Conservation (phyloP, 2,797 vertebrate species). For the Heliangelus exortis region DNA sequence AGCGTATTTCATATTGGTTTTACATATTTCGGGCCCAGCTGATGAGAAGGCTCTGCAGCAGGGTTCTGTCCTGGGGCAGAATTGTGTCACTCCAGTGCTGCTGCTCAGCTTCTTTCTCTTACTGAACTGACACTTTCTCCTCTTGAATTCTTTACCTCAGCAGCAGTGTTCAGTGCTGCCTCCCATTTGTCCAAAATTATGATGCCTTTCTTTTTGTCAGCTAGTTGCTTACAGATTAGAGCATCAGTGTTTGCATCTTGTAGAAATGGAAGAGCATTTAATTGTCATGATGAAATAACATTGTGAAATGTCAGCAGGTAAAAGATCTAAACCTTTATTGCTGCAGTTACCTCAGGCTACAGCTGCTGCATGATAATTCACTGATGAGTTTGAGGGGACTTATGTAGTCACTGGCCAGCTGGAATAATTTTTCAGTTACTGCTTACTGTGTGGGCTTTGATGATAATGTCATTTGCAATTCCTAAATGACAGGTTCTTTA, state of each 20-base stretch:
- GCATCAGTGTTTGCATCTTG: neutral
- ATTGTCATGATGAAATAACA: neutral
- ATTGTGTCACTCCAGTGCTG: slow-evolving; percentile 23
- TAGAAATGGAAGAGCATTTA: neutral
- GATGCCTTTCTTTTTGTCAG: neutral
- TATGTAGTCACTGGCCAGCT: neutral
- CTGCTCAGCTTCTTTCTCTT: neutral
- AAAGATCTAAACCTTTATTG: neutral
- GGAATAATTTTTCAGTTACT: neutral
- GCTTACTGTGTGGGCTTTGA: neutral
- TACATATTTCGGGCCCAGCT: neutral
- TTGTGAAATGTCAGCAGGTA: neutral
- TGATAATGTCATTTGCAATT: neutral
- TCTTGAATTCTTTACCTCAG: slow-evolving; percentile 32
- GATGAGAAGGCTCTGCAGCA: neutral
- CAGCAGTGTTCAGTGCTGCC: neutral
- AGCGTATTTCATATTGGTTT: neutral
- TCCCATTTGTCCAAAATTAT: slow-evolving; percentile 12
- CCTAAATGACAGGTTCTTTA: neutral
- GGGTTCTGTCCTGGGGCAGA: slow-evolving; percentile 19
- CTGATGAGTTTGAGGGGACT: neutral
- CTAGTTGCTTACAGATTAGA: neutral
- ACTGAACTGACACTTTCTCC: slow-evolving; percentile 39
- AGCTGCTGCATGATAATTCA: fast-evolving
- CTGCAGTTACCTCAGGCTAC: neutral